Evolutionary conservation across 2,888 invertebrate species (phyloP).

Genomic region (Thymelicus acteon): DNA sequence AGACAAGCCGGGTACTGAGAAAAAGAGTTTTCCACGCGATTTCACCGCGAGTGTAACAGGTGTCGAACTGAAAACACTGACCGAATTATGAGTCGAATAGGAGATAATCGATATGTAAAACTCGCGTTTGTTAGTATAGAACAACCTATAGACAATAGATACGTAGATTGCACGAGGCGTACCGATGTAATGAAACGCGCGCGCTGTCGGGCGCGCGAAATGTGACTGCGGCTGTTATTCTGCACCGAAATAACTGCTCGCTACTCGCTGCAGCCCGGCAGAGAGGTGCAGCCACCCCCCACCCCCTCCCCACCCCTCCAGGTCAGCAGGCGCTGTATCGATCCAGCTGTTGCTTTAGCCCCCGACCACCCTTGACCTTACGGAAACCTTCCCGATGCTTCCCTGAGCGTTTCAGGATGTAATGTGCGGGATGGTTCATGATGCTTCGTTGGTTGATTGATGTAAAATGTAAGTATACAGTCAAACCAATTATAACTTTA

Average conservation of each 20-base stretch:
- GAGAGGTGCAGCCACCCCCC: conserved; percentile 69
- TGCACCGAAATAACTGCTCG: conserved; percentile 84
- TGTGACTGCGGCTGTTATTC: conserved; percentile 70
- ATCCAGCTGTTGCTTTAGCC: conserved; percentile 77
- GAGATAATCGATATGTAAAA: conserved; percentile 3
- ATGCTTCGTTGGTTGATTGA: too few species aligned
- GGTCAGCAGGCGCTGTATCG: conserved; percentile 75
- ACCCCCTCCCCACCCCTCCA: conserved; percentile 55
- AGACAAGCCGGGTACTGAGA: conserved; percentile 76
- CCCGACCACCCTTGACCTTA: conserved; percentile 46
- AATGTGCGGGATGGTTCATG: too few species aligned
- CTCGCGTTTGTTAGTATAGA: not conserved
- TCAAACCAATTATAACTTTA: too few species aligned
- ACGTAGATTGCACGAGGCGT: conserved; percentile 57
- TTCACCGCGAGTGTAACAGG: conserved; percentile 79
- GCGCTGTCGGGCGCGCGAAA: conserved; percentile 71
- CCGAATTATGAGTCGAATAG: conserved; percentile 8
- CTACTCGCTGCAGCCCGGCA: conserved; percentile 80
- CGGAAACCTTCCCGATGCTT: conserved; percentile 25
- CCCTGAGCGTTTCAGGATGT: not conserved
- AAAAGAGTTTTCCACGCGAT: conserved; percentile 81
- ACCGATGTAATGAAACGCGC: conserved; percentile 64
- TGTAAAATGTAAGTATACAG: too few species aligned
- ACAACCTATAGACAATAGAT: not conserved
- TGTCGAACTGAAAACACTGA: conserved; percentile 45